phyloP scores from a whole-genome alignment of 2,888 invertebrate genomes.

The Deilephila porcellus region DNA sequence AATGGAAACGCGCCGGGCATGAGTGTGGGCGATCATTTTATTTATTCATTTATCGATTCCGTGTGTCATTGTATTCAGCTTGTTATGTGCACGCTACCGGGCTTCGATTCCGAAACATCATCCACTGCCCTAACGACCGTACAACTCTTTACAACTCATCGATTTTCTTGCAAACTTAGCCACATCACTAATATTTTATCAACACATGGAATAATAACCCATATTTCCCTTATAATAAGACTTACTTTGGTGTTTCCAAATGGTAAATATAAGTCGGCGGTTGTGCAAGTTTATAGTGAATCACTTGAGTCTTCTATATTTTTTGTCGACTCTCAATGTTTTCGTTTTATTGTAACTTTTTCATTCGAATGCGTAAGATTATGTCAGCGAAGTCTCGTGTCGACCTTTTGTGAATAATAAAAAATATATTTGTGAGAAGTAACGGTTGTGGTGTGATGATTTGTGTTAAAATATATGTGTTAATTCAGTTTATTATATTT shows the following conservation, averaged over 20 bases:
- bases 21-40: conserved; percentile 73
- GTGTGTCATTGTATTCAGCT: conserved; percentile 70
- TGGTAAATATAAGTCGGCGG: not conserved
- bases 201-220: not conserved
- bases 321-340: conserved; percentile 53
- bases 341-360: conserved; percentile 62
- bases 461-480: not conserved
- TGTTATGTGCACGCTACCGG: conserved; percentile 73
- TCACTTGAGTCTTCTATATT: conserved; percentile 62
- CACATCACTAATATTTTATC: conserved; percentile 1
- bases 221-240: conserved; percentile 2
- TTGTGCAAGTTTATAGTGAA: conserved; percentile 64
- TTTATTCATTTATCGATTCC: conserved; percentile 69
- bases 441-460: conserved; percentile 51
- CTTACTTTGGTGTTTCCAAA: not conserved
- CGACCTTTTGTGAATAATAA: conserved; percentile 61
- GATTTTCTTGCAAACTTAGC: conserved; percentile 41
- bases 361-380: conserved; percentile 71
- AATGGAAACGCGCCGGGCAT: conserved; percentile 50
- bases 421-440: conserved; percentile 63
- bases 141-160: conserved; percentile 63
- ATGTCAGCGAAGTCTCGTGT: conserved; percentile 68
- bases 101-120: conserved; percentile 59
- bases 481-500: not conserved
- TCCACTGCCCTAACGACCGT: conserved; percentile 56